Conservation (phyloP, 2,888 invertebrate species). For the Eupeodes luniger region DNA sequence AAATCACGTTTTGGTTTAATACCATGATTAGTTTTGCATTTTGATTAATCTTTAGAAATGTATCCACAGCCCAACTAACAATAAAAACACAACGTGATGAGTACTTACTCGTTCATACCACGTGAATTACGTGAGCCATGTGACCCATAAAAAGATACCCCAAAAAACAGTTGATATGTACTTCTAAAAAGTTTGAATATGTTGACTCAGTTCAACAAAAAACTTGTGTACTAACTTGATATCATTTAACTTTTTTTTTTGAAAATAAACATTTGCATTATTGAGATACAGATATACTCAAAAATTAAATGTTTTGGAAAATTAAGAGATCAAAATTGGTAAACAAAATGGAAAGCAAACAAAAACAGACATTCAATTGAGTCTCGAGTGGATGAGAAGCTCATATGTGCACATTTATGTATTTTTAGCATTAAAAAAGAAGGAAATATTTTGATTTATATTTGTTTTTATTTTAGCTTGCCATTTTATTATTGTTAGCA, state of each 20-base stretch:
- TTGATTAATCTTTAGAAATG: slow-evolving; percentile 26
- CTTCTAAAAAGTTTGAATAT: too few species aligned
- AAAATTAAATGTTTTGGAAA: background rate
- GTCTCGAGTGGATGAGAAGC: background rate
- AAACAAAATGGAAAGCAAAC: background rate
- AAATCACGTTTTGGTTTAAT: slow-evolving; percentile 45
- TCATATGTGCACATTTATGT: too few species aligned
- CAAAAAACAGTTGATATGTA: too few species aligned
- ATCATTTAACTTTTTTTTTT: background rate
- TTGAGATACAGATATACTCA: background rate
- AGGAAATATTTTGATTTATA: too few species aligned
- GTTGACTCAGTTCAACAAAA: too few species aligned
- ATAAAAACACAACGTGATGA: background rate
- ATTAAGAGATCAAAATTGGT: slow-evolving; percentile 12
- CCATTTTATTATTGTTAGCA: too few species aligned
- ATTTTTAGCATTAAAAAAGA: too few species aligned
- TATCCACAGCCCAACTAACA: background rate
- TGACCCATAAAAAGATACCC: slow-evolving; percentile 6
- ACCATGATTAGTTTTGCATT: slow-evolving; percentile 28
- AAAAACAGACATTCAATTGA: background rate
- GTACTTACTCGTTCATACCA: background rate
- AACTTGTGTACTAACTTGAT: background rate
- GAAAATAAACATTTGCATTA: slow-evolving; percentile 13
- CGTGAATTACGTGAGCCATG: slow-evolving; percentile 42
- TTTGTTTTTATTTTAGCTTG: too few species aligned